Base-by-base conservation (phyloP, 2,888 invertebrate species). In the Dasysyrphus albostriatus region DNA sequence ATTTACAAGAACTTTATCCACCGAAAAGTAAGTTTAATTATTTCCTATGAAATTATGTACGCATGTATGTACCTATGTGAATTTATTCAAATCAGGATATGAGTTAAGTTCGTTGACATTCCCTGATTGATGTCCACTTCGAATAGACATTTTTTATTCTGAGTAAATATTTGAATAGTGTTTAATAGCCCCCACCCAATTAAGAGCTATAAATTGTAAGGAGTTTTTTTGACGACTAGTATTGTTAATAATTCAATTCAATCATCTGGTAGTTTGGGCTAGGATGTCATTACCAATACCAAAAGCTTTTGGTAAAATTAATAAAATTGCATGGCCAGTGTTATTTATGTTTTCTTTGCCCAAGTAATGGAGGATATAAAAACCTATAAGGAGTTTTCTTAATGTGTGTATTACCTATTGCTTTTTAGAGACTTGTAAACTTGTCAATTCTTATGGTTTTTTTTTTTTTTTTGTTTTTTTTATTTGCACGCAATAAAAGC, bases 1-100 rank as follows among this genome's bases (percentile, higher is more conserved):
- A 89, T 88, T 91, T 88, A 88, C 91, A 90, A 89, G 90, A 89
- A 89, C 82, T 24, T 58, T 58, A 29, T 61, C 65, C 58, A 76
- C 19, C 37, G 83, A 88, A 59, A 89, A 89, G 90, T 91, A 88
- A 90, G 90, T 90, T 88, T 42, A 69, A 39, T 51, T n/a, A 54
- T 12, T 37, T 59, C 14, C 14, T 19, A 67, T 19, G 5, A 16
- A 14, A 16, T 8, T 34, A 8, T 44, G n/a, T n/a, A n/a, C n/a
- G n/a, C n/a, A 79, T 77, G 34, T 19, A 49, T 3, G 1, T 4
- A 19, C 5, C 16, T 39, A 1, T 16, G 37, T 24, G 4, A n/a
- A 14, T 37, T 37, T 5, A 24, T 24, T 24, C 3, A 24, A 24
- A 24, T 24, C 2, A 24, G 24, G 24, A 24, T 24, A 24, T 24